Percentiles rank a stretch among this genome's conserved stretches.
These are phyloP conservation scores for Mesorhabditis spiculigera DNA, from an alignment of 2,888 invertebrate species.

Conservation along the genomic window DNA sequence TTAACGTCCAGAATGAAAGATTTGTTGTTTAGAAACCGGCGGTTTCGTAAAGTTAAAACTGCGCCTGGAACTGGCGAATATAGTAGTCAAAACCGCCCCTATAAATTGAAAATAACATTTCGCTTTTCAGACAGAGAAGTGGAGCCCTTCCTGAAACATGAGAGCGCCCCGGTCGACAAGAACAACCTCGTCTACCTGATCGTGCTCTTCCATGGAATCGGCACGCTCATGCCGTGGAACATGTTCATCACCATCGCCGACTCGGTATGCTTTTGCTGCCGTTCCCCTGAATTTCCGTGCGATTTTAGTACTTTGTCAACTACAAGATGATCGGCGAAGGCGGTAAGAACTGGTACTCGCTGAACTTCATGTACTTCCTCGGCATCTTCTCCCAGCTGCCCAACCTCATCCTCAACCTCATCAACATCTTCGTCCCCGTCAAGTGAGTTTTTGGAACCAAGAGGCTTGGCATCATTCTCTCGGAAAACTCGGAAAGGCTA, in stretches of 20 bases:
- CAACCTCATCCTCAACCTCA: slow-evolving; percentile 79
- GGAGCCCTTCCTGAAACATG: background rate
- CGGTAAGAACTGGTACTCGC: slow-evolving; percentile 64
- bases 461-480: background rate
- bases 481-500: background rate
- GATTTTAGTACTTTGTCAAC: slow-evolving; percentile 69
- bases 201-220: slow-evolving; percentile 86
- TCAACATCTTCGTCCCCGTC: slow-evolving; percentile 54
- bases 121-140: background rate
- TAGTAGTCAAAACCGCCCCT: no score
- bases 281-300: slow-evolving; percentile 1
- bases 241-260: slow-evolving; percentile 82
- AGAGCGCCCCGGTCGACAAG: slow-evolving; percentile 14
- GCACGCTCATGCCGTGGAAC: slow-evolving; percentile 94
- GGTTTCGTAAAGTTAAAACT: no score
- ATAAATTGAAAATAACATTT: no score
- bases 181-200: slow-evolving; percentile 65
- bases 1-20: no score
- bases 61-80: no score
- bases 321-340: slow-evolving; percentile 71
- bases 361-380: slow-evolving; percentile 78
- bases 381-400: slow-evolving; percentile 89
- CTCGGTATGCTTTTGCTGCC: slow-evolving; percentile 26
- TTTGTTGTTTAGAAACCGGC: no score
- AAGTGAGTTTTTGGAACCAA: slow-evolving; percentile 59